Conservation (phyloP, 1,140 invertebrate genomes). For the Lucilia cuprina region DNA sequence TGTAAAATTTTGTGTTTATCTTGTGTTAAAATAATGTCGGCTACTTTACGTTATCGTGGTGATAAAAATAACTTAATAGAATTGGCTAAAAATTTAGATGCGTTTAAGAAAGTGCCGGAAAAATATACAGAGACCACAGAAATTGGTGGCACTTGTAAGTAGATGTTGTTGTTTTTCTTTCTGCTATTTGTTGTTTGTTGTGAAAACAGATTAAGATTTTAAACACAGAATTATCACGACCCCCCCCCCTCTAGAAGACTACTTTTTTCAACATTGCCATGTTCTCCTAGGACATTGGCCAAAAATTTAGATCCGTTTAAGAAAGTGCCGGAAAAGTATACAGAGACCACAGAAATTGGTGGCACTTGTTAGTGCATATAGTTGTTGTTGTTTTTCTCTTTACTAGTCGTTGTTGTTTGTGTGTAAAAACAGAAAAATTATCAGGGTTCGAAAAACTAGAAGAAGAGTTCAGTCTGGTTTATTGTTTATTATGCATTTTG, state of each 20-base stretch:
- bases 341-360: constrained; percentile 81
- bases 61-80: constrained; percentile 70
- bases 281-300: no score
- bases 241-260: no score
- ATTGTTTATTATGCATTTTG: no score
- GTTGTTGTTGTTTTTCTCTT: constrained; percentile 43
- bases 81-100: constrained; percentile 84
- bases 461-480: no score
- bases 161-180: constrained; percentile 43
- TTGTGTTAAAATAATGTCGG: constrained; percentile 45
- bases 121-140: constrained; percentile 82
- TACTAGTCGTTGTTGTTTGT: background rate
- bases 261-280: no score
- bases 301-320: constrained; percentile 90
- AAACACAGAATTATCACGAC: no score
- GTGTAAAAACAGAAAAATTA: background rate
- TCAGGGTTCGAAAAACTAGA: no score
- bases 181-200: background rate
- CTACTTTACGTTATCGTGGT: constrained; percentile 67
- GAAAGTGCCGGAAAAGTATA: constrained; percentile 85
- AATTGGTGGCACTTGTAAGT: constrained; percentile 81
- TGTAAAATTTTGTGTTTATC: background rate
- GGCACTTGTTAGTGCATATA: constrained; percentile 79
- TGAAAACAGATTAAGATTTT: background rate
- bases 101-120: constrained; percentile 88